Evolutionary conservation across 2,888 invertebrate species (phyloP).

Genomic region (Xestia ashworthii): DNA sequence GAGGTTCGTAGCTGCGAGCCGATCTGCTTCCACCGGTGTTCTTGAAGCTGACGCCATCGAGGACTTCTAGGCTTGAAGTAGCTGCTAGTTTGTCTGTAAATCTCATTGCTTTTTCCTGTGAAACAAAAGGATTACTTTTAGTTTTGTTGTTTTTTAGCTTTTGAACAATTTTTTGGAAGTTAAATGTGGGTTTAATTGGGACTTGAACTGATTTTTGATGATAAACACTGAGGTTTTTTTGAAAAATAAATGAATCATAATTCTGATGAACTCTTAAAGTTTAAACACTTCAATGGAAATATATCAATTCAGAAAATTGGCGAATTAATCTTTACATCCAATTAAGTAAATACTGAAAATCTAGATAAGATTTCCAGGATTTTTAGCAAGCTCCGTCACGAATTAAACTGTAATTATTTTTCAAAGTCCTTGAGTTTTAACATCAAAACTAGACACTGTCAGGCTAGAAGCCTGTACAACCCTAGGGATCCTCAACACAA

Average conservation of each 20-base stretch:
- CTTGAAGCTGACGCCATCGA: slow-evolving; percentile 85
- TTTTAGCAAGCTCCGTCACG: slow-evolving; percentile 35
- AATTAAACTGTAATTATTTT: slow-evolving; percentile 55
- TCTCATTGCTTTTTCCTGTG: slow-evolving; percentile 88
- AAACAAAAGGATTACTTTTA: slow-evolving; percentile 55
- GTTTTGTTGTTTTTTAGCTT: neutral
- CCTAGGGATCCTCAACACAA: slow-evolving; percentile 67
- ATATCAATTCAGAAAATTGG: slow-evolving; percentile 4
- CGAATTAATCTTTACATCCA: slow-evolving; percentile 13
- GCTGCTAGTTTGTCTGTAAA: slow-evolving; percentile 86
- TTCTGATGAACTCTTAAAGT: slow-evolving; percentile 1
- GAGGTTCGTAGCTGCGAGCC: slow-evolving; percentile 85
- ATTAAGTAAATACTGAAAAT: slow-evolving; percentile 6
- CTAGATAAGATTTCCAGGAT: neutral
- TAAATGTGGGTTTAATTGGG: neutral
- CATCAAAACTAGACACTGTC: slow-evolving; percentile 50
- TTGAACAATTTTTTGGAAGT: neutral
- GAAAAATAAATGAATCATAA: slow-evolving; percentile 47
- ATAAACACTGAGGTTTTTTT: slow-evolving; percentile 34
- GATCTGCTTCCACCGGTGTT: slow-evolving; percentile 86
- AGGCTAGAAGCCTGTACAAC: slow-evolving; percentile 44
- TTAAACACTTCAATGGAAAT: neutral
- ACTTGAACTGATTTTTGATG: slow-evolving; percentile 30
- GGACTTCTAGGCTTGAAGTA: slow-evolving; percentile 83
- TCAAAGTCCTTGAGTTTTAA: slow-evolving; percentile 60